phyloP scores from a whole-genome alignment of 2,797 vertebrate genomes.

The Catamblyrhynchus diadema region DNA sequence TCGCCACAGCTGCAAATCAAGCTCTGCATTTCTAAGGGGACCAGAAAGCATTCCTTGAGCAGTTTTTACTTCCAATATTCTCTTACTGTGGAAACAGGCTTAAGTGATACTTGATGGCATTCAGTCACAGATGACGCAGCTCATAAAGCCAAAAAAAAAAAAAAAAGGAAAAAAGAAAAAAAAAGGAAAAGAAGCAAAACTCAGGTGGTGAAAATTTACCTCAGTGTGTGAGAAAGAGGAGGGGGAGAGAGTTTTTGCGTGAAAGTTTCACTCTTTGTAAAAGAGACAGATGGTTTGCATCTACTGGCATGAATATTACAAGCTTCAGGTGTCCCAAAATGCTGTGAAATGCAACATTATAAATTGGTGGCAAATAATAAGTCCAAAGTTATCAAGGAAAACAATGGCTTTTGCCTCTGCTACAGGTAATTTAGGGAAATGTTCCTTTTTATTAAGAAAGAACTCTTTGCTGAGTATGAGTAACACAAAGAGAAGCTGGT shows the following conservation, averaged over 20 bases:
- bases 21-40: not conserved
- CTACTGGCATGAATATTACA: not conserved
- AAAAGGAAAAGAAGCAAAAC: not conserved
- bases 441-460: not conserved
- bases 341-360: conserved; percentile 10
- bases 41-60: not conserved
- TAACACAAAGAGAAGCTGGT: not conserved
- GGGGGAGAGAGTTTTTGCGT: not conserved
- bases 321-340: conserved; percentile 42
- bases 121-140: conserved; percentile 16
- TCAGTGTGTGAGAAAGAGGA: not conserved
- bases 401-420: not conserved
- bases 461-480: not conserved
- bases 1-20: not conserved
- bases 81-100: conserved; percentile 2
- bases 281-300: conserved; percentile 34
- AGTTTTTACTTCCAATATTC: not conserved
- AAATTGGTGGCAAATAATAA: not conserved
- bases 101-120: conserved; percentile 17
- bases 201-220: conserved; percentile 48
- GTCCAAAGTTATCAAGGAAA: not conserved
- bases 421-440: not conserved
- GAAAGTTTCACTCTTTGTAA: not conserved
- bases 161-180: not conserved
- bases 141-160: not conserved